Base-by-base conservation (phyloP, 2,113 vertebrate genomes). In the Thunnus thynnus region DNA sequence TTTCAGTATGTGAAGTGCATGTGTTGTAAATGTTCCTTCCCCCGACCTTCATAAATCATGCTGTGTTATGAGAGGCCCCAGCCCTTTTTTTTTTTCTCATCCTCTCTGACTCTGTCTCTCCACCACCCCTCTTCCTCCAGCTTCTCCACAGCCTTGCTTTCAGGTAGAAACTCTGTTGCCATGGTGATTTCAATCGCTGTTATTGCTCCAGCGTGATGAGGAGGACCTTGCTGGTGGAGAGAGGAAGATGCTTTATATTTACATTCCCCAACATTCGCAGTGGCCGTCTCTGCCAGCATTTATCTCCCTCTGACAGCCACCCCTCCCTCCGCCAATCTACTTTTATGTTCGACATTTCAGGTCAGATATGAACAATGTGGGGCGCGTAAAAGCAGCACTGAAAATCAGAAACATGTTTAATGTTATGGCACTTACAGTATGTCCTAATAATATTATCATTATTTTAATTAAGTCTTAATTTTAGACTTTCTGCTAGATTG, bases 121-220 rank as follows among this genome's bases (percentile, higher is more conserved):
- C 27, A 16, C 50, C 36, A 48, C 46, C 76, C 14, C 41, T 51
- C 75, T 47, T 78, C 12, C 41, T 52, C 75, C 56, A 22, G 50
- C 74, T 56, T 78, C 72, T 78, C 78, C 36, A 3, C 57, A 44
- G 75, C 81, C 58, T 79, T 13, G 17, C 80, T 75, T 57, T 72
- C 81, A 88, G 76, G 83, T 86, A 89, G 83, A 78, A 76, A 81
- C 76, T 66, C 84, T 88, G 90, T 91, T 93, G 86, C 88, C 89
- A 92, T 90, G 86, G 90, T 79, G 68, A 91, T 90, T 80, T 57
- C 62, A 73, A 85, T 84, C 0, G 56, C 75, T 51, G 81, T 60
- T 73, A 36, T 58, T 79, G 72, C 84, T 56, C 48, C 76, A 20
- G 83, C 41, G 7, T 7, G 71, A 68, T 46, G 73, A 81, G 27